Base-by-base conservation (phyloP, 2,888 invertebrate genomes). In the Linnaemya vulpina region DNA sequence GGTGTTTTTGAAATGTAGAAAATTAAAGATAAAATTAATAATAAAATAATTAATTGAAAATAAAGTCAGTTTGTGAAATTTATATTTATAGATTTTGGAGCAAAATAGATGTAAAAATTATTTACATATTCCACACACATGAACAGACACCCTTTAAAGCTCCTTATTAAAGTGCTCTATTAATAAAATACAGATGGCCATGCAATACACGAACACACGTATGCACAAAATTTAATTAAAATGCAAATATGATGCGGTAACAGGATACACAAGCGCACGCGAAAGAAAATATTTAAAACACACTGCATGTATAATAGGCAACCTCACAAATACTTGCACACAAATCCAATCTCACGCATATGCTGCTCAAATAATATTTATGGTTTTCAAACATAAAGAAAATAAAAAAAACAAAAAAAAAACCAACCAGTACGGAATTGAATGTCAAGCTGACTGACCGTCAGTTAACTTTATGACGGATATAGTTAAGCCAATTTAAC, bases 211-310 rank as follows among this genome's bases (percentile, higher is more conserved):
- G 51, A 60, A 53, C 51, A 55, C 38, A 75, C 49, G 62, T 25
- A 46, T 55, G 67, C 58, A 77, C 43, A 74, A 75, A 83, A 83
- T 87, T 87, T 87, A 87, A 87, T 87, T 87, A 87, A 87, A 87
- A 87, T 87, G 87, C 86, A 87, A 87, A 87, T 87, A 87, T 86
- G 84, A 86, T 79, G 84, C 83, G 82, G 80, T 79, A 75, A 58
- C 40, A 63, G 60, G 13, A 74, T 55, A 46, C 76, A 67, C 10
- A 62, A 13, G 60, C 22, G 11, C 25, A 40, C 22, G n/a, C n/a
- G 51, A 8, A 60, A 22, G n/a, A 30, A 35, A 22, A 58, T 35
- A 60, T 49, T 70, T 30, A 53, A 78, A 70, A 25, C 30, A 20
- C 25, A 43, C 13, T 17, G 15, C 25, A 71, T 30, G 11, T 25